Conservation (phyloP, 2,888 invertebrate genomes). For the Dendrolimus pini region DNA sequence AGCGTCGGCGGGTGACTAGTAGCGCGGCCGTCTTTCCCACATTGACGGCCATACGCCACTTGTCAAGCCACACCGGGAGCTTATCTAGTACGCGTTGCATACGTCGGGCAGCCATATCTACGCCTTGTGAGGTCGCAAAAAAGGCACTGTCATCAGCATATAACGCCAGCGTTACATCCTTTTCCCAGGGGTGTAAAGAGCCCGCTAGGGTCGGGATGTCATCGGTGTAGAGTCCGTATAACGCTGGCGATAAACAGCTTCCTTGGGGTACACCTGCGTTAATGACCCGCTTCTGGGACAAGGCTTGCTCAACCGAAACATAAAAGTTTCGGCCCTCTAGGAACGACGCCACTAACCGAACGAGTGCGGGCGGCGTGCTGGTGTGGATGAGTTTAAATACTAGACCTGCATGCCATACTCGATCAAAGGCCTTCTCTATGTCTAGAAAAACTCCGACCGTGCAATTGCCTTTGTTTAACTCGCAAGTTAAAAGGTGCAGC, state of each 20-base stretch:
- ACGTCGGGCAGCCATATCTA: too few species aligned
- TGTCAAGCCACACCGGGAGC: too few species aligned
- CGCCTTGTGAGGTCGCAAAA: too few species aligned
- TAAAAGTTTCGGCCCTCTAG: slow-evolving; percentile 4
- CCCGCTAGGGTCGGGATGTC: too few species aligned
- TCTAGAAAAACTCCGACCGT: slow-evolving; percentile 15
- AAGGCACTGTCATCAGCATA: too few species aligned
- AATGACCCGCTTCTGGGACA: slow-evolving; percentile 8
- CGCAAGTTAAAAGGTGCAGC: slow-evolving; percentile 11
- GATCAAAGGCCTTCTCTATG: slow-evolving; percentile 17
- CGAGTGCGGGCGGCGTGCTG: slow-evolving; percentile 6
- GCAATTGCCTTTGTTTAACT: slow-evolving; percentile 13
- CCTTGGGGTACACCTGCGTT: slow-evolving; percentile 12
- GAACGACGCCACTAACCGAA: slow-evolving; percentile 4
- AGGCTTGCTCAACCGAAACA: slow-evolving; percentile 11
- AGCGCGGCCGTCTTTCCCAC: too few species aligned
- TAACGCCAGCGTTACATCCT: background rate
- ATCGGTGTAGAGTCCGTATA: too few species aligned
- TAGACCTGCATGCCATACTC: slow-evolving; percentile 28
- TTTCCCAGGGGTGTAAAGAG: too few species aligned
- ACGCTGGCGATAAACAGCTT: too few species aligned
- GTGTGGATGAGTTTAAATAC: slow-evolving; percentile 17
- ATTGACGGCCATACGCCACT: too few species aligned
- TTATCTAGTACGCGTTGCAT: too few species aligned
- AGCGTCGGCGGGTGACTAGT: too few species aligned